These are phyloP conservation scores for Psilanteris sp. DNA, from an alignment of 1,140 invertebrate species.

Conservation along the genomic window DNA sequence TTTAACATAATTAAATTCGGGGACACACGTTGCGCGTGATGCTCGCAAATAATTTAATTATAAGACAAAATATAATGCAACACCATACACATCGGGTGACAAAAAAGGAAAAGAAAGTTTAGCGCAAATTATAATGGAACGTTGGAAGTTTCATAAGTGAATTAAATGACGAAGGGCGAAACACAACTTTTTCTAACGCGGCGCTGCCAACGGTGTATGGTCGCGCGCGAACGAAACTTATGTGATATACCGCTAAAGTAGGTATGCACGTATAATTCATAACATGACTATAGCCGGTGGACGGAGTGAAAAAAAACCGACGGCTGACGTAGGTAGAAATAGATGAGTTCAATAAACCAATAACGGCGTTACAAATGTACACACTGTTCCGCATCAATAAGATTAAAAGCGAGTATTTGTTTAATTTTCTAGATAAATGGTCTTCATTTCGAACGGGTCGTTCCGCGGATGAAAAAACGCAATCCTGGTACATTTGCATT, in stretches of 20 bases:
- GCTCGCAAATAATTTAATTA: constrained; percentile 17
- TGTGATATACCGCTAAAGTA: constrained; percentile 49
- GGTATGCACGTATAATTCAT: constrained; percentile 52
- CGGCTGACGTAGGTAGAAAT: constrained; percentile 37
- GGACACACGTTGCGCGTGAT: constrained; percentile 6
- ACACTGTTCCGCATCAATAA: constrained; percentile 8
- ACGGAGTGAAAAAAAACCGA: constrained; percentile 34
- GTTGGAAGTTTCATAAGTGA: constrained; percentile 41
- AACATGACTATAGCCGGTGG: constrained; percentile 37
- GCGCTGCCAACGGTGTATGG: constrained; percentile 4
- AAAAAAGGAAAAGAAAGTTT: constrained; percentile 20
- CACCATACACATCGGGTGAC: background rate
- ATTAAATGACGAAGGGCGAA: constrained; percentile 41
- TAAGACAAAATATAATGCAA: constrained; percentile 19
- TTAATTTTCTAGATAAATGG: too few relatives aligned
- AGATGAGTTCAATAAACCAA: constrained; percentile 52
- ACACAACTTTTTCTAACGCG: constrained; percentile 46
- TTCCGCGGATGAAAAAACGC: too few relatives aligned
- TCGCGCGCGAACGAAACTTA: constrained; percentile 13
- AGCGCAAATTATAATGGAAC: constrained; percentile 48
- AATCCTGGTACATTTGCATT: too few relatives aligned
- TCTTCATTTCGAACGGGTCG: too few relatives aligned
- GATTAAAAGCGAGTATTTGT: constrained; percentile 12
- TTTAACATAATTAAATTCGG: constrained; percentile 4
- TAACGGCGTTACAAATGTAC: constrained; percentile 22